Conservation (phyloP, 2,888 invertebrate genomes). For the Bellardia pandia region DNA sequence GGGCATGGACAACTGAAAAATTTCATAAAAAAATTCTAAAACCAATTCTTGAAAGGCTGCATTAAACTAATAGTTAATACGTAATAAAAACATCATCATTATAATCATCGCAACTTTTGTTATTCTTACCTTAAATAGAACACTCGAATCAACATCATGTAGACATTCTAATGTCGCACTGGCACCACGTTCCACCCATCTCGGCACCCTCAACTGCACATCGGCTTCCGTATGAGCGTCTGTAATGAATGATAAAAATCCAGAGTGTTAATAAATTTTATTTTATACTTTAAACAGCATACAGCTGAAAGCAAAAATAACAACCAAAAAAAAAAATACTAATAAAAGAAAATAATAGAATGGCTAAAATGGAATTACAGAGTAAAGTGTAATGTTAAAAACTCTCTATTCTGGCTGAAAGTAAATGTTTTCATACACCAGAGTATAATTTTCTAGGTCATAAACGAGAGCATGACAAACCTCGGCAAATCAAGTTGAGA, state of each 20-base stretch:
- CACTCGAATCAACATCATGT: constrained; percentile 90
- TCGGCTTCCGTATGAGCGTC: constrained; percentile 86
- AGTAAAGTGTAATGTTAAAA: constrained; percentile 48
- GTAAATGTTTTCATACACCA: constrained; percentile 34
- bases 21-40: neutral
- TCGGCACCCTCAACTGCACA: constrained; percentile 88
- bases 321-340: constrained; percentile 11
- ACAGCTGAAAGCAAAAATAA: constrained; percentile 29
- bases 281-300: constrained; percentile 43
- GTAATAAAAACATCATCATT: constrained; percentile 7
- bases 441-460: constrained; percentile 60
- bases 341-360: constrained; percentile 40
- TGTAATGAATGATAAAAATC: constrained; percentile 74
- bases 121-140: constrained; percentile 90
- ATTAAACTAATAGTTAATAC: constrained; percentile 1
- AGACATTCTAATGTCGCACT: constrained; percentile 90
- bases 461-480: constrained; percentile 45
- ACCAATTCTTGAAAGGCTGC: neutral
- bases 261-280: constrained; percentile 60
- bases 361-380: constrained; percentile 54
- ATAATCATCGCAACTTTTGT: neutral
- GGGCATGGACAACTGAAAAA: neutral
- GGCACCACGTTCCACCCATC: constrained; percentile 90
- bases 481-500: constrained; percentile 46
- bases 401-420: constrained; percentile 44